Evolutionary conservation across 1,140 invertebrate species (phyloP).

Genomic region (Apis florea): DNA sequence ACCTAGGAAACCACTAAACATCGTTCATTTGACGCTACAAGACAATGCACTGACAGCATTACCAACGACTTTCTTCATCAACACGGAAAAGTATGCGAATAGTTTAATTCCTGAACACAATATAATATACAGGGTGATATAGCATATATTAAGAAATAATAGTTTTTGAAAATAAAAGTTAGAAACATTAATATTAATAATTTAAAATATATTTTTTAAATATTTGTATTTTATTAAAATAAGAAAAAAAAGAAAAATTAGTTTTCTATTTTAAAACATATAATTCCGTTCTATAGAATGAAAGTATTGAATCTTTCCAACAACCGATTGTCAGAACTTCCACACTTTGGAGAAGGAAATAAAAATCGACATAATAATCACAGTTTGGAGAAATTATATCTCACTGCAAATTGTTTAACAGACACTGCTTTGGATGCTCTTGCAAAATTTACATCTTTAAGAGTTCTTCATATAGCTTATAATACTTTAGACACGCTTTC

Average conservation of each 20-base stretch:
- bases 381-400: constrained; percentile 86
- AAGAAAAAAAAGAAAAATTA: too few relatives aligned
- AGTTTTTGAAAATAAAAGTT: too few relatives aligned
- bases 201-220: too few relatives aligned
- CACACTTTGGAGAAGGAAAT: constrained; percentile 81
- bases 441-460: constrained; percentile 84
- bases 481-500: constrained; percentile 88
- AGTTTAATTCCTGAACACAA: not conserved
- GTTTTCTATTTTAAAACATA: too few relatives aligned
- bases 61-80: constrained; percentile 88
- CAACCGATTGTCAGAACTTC: constrained; percentile 86
- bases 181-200: too few relatives aligned
- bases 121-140: too few relatives aligned
- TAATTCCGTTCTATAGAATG: constrained; percentile 78
- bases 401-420: constrained; percentile 89
- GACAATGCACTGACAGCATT: constrained; percentile 88
- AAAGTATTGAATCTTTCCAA: constrained; percentile 89
- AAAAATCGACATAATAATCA: constrained; percentile 69
- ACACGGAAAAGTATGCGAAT: constrained; percentile 81
- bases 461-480: constrained; percentile 88
- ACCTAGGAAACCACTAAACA: constrained; percentile 83
- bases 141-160: not conserved
- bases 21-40: constrained; percentile 88
- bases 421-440: constrained; percentile 87
- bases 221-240: too few relatives aligned